Evolutionary conservation across 2,888 invertebrate species (phyloP).

Genomic region (Mythimna loreyi): DNA sequence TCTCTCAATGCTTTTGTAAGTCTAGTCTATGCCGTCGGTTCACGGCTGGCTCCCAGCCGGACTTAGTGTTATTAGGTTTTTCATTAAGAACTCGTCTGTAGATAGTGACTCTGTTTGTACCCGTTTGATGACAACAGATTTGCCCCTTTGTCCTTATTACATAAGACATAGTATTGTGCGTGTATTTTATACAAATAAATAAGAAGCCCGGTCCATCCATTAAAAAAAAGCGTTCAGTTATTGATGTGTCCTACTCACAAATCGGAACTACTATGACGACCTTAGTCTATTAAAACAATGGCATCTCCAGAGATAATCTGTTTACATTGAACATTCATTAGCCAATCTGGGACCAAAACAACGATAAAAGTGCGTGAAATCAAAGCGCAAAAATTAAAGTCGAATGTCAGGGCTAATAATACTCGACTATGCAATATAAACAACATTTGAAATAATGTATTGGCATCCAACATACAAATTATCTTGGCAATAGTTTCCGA

Average conservation of each 20-base stretch:
- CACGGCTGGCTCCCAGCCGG: not conserved
- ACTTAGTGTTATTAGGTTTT: slow-evolving; percentile 4
- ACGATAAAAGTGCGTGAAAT: slow-evolving; percentile 9
- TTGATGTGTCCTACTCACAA: not conserved
- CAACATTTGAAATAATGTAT: slow-evolving; percentile 44
- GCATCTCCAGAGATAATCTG: slow-evolving; percentile 17
- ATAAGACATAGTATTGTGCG: not conserved
- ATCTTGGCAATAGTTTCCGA: slow-evolving; percentile 49
- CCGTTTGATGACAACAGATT: not conserved
- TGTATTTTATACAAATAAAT: not conserved
- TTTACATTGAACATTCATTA: slow-evolving; percentile 40
- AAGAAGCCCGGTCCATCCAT: not conserved
- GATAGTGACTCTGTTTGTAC: not conserved
- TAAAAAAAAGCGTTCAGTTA: slow-evolving; percentile 1
- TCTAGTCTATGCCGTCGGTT: not conserved
- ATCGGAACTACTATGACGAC: slow-evolving; percentile 5
- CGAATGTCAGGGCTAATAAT: slow-evolving; percentile 45
- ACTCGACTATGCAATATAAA: slow-evolving; percentile 32
- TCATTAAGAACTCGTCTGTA: slow-evolving; percentile 9
- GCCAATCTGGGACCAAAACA: slow-evolving; percentile 33
- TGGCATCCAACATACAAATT: slow-evolving; percentile 50
- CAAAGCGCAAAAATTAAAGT: slow-evolving; percentile 16
- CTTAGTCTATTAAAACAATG: slow-evolving; percentile 25
- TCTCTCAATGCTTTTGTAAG: not conserved
- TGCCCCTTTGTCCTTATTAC: not conserved